Evolutionary conservation across 2,113 vertebrate genomes (phyloP), one percentile per base, ranked within the genome.

Genomic region (Tetrax tetrax): DNA sequence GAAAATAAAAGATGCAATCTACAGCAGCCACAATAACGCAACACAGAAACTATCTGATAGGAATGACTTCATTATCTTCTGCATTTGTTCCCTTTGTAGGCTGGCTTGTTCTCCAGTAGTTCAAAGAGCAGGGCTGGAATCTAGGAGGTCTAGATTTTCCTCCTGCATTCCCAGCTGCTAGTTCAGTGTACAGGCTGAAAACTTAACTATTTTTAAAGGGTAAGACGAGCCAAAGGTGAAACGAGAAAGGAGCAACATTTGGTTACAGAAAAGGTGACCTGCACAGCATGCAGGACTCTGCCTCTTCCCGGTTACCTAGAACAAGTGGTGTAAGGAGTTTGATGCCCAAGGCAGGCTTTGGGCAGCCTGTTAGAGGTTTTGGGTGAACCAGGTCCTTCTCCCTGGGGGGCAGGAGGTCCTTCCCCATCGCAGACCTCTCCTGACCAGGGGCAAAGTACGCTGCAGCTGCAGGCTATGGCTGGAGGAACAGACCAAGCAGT

Each of bases 221-320:
- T 29, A 69, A 45, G 37, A 43, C 38, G 83, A 38, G 25, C 19
- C n/a, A 37, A 29, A 75, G 27, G 33, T 38, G 48, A 71, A 48
- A 56, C 27, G 8, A 51, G 72, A 70, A 63, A 53, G 10, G 19
- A 83, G 35, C 31, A 70, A 33, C 8, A 4, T 38, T 41, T 72
- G 35, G 45, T 18, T 13, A 63, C 6, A 57, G 71, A 47, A 77
- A 27, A 75, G 75, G 25, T 21, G 25, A 33, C 41, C 37, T 65
- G 29, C 10, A 14, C 0, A 0, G 38, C 31, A 17, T 0, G 1
- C 1, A 45, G 38, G 29, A 9, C 57, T 71, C 28, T 31, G 56
- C 9, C 28, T 2, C 2, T 70, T 50, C n/a, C 31, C 48, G 43
- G 22, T 81, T 54, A 43, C 43, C 66, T 45, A 45, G 38, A 87